Base-by-base conservation (phyloP, 2,113 vertebrate genomes). In the Microtus pennsylvanicus region DNA sequence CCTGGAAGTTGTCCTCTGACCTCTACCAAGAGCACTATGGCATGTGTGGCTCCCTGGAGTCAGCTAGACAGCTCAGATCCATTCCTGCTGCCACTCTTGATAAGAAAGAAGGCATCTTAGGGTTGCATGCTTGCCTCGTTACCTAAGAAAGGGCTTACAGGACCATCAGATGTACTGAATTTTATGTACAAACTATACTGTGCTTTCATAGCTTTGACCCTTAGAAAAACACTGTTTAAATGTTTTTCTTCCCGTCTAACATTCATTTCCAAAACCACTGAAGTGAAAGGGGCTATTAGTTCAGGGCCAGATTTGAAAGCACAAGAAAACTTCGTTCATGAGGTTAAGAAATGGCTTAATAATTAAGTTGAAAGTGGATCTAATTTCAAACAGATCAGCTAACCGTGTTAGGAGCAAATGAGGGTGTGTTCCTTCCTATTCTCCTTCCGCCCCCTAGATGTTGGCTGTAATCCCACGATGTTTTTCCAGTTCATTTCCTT, bases 311-410 rank as follows among this genome's bases (percentile, higher is more conserved):
- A 96, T 98, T 95, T 96, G 95, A 98, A 97, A 96, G 89, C 92
- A 96, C 97, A 89, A 95, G 96, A 98, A 98, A 96, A 95, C 92
- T 96, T 69, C 17, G 74, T 97, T 93, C 80, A 75, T 90, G 86
- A 98, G 17, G 98, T 97, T 97, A 97, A 98, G 87, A 97, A 98
- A 69, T 94, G 93, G 98, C 97, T 98, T 90, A 97, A 97, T 97
- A 97, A 97, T 98, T 97, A 97, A 98, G 91, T 98, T 63, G 77
- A 96, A 97, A 96, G 52, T 97, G 9, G 95, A 50, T 95, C 91
- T 98, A 26, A 96, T 98, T 98, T 97, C 22, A 97, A 96, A 98
- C 86, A 97, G 97, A 96, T 93, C 93, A 97, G 77, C 89, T 98
- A 97, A 96, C 72, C 89, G 33, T 47, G 16, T 89, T 97, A 90